Conservation (phyloP, 92 coral and sea anemone species). For the Bergia sp. region DNA sequence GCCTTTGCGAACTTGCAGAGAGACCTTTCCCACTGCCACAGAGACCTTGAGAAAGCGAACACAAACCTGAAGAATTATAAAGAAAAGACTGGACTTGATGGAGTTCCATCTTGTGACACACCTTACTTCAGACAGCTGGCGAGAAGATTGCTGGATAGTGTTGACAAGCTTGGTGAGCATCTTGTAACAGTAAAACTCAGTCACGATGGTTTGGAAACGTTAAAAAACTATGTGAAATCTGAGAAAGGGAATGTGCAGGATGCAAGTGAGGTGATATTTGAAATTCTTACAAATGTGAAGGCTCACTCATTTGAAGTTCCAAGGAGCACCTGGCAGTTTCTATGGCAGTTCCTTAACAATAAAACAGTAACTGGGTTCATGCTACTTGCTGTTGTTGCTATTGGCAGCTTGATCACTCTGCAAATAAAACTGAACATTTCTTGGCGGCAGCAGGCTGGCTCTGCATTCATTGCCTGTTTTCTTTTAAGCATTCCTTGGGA, state of each 20-base stretch:
- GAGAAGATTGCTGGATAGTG: constrained; percentile 60
- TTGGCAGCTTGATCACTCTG: constrained; percentile 53
- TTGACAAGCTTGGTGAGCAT: constrained; percentile 61
- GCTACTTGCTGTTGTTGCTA: constrained; percentile 36
- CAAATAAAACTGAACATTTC: constrained; percentile 67
- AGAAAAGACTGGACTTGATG: constrained; percentile 32
- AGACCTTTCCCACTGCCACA: constrained; percentile 48
- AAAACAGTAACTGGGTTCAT: constrained; percentile 54
- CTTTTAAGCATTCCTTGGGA: constrained; percentile 94
- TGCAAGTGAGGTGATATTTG: constrained; percentile 61
- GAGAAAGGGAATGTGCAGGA: constrained; percentile 74
- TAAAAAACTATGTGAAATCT: constrained; percentile 63
- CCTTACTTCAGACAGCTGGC: constrained; percentile 84
- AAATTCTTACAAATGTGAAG: constrained; percentile 39
- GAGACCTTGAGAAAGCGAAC: constrained; percentile 25
- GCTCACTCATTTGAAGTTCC: constrained; percentile 11
- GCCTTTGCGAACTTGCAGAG: constrained; percentile 49
- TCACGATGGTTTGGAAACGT: constrained; percentile 51
- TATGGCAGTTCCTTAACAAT: constrained; percentile 40
- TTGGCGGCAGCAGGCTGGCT: constrained; percentile 72
- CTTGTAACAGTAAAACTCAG: constrained; percentile 47
- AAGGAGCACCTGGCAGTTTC: constrained; percentile 26
- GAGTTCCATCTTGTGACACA: constrained; percentile 61
- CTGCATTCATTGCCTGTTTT: constrained; percentile 61
- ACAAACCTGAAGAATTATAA: constrained; percentile 20